Evolutionary conservation across 2,888 invertebrate genomes (phyloP).

Genomic region (Linnaemya tessellans): DNA sequence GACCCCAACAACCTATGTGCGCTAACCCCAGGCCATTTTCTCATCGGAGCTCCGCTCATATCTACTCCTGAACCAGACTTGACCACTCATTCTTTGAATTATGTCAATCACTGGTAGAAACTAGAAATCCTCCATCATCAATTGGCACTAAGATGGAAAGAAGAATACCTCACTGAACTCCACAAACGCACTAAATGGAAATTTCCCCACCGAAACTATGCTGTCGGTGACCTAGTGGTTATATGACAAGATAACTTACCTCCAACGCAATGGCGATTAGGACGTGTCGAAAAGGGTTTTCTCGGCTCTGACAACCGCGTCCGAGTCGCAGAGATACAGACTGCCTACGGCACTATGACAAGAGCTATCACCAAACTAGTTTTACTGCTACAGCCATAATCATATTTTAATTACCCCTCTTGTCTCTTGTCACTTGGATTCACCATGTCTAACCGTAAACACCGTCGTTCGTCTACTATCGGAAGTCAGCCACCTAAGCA

Average conservation of each 20-base stretch:
- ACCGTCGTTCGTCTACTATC: too few species aligned
- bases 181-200: background rate
- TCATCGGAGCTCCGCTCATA: background rate
- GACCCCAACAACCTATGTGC: background rate
- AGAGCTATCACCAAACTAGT: background rate
- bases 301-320: background rate
- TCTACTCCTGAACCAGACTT: background rate
- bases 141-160: background rate
- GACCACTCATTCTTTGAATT: background rate
- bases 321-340: background rate
- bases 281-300: background rate
- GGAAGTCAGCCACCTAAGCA: too few species aligned
- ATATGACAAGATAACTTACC: background rate
- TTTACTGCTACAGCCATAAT: background rate
- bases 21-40: background rate
- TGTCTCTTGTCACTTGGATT: too few species aligned
- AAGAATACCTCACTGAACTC: background rate
- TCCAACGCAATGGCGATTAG: background rate
- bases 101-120: background rate
- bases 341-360: background rate
- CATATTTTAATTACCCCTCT: too few species aligned
- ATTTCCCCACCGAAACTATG: background rate
- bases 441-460: too few species aligned
- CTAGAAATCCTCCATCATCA: background rate
- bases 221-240: background rate